phyloP scores from a whole-genome alignment of 2,797 vertebrate genomes.

The Enteromius viviparus region DNA sequence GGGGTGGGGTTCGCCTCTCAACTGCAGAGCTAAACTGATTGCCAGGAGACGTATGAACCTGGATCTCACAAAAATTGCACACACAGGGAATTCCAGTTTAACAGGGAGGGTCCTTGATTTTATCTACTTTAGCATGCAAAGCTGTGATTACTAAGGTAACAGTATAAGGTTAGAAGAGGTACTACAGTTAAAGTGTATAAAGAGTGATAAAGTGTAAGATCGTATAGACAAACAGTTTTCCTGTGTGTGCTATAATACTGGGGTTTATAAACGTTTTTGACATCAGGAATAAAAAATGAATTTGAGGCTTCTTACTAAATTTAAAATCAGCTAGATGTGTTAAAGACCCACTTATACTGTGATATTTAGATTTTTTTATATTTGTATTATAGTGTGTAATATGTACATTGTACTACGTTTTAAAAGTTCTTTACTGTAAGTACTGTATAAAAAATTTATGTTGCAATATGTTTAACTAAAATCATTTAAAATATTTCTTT shows the following conservation, averaged over 20 bases:
- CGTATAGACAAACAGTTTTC: neutral
- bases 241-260: neutral
- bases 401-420: neutral
- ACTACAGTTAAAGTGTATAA: neutral
- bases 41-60: slow-evolving; percentile 56
- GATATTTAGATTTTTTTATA: neutral
- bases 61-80: slow-evolving; percentile 54
- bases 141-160: slow-evolving; percentile 36
- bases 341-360: neutral
- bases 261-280: neutral
- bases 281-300: neutral
- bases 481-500: neutral
- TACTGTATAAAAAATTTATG: neutral
- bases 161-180: slow-evolving; percentile 8
- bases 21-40: slow-evolving; percentile 63
- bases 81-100: slow-evolving; percentile 56
- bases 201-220: neutral
- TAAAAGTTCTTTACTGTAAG: neutral
- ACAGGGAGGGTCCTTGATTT: slow-evolving; percentile 55
- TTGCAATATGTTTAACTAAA: neutral
- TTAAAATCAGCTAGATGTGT: neutral
- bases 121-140: slow-evolving; percentile 27
- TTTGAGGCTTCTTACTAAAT: neutral
- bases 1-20: slow-evolving; percentile 64
- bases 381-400: neutral